Percentiles rank a stretch among this genome's conserved stretches.
Conservation (phyloP, 2,113 vertebrate genomes). For the Eira barbara region DNA sequence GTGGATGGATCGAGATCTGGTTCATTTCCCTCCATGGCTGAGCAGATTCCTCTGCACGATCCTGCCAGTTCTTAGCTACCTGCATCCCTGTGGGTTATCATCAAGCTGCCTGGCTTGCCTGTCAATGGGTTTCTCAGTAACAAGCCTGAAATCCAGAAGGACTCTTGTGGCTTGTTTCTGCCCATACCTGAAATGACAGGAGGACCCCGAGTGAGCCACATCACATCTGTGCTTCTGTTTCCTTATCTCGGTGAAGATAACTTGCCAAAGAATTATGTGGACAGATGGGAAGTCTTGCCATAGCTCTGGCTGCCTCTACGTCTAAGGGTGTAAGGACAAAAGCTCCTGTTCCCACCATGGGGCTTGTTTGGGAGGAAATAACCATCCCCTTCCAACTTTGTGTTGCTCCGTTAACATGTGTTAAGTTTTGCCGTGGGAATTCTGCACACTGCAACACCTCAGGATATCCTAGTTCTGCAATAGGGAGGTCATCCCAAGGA, state of each 20-base stretch:
- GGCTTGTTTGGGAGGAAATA: neutral
- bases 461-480: neutral
- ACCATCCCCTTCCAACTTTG: rapidly evolving
- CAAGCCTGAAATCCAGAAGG: neutral
- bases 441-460: rapidly evolving
- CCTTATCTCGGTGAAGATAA: neutral
- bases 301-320: neutral
- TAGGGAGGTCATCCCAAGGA: neutral
- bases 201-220: no score
- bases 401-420: rapidly evolving
- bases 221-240: neutral
- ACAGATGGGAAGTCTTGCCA: rapidly evolving
- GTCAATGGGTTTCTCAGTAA: neutral
- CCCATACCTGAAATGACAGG: neutral
- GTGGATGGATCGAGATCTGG: rapidly evolving
- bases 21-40: rapidly evolving
- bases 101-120: neutral
- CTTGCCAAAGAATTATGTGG: neutral
- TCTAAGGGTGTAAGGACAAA: neutral
- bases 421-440: neutral
- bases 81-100: rapidly evolving
- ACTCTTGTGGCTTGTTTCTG: neutral
- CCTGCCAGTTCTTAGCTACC: neutral
- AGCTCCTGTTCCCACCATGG: neutral
- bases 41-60: rapidly evolving